Base-by-base conservation (phyloP, 2,797 vertebrate species). In the Bradypodion ventrale region DNA sequence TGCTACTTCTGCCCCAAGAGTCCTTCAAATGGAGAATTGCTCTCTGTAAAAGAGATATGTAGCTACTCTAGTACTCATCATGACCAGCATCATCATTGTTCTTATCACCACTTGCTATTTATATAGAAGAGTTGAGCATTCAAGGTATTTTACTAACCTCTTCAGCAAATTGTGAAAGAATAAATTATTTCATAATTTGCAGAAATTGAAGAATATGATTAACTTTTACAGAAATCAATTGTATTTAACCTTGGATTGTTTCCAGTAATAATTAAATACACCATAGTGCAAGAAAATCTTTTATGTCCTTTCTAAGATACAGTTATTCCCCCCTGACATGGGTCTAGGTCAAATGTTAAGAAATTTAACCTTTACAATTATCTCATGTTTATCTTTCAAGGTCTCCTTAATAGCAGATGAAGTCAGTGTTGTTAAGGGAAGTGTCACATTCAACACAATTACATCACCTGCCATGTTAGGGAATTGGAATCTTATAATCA, bases 401-500 rank as follows among this genome's bases (percentile, higher is more conserved):
- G 85, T 87, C 70, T 42, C 87, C 89, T 87, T 89, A 88, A 75
- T 87, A 72, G 90, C 25, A 25, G 79, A 87, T 87, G 84, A 89
- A 87, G 56, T 49, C 37, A 87, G 77, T 83, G 63, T 83, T 87
- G 82, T 82, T 63, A 83, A 86, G 56, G 90, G 80, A 80, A 88
- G 56, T 72, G 25, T 88, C 87, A 78, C 85, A 90, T 74, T 89
- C 88, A 93, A 88, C 68, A 89, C 88, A 93, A 88, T 23, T 62
- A 40, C 88, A 90, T 85, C 83, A 87, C 92, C 87, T 87, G 84
- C 60, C 73, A 73, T 91, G 8, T 89, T 89, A 93, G 83, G 88
- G 85, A 93, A 92, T 93, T 90, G 89, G 83, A 80, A 82, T 84
- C 73, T 93, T 94, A 91, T 93, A 89, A 85, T 75, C 91, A 90